These are phyloP conservation scores for Vanacampus margaritifer DNA, from an alignment of 2,113 vertebrate species.

Conservation along the genomic window DNA sequence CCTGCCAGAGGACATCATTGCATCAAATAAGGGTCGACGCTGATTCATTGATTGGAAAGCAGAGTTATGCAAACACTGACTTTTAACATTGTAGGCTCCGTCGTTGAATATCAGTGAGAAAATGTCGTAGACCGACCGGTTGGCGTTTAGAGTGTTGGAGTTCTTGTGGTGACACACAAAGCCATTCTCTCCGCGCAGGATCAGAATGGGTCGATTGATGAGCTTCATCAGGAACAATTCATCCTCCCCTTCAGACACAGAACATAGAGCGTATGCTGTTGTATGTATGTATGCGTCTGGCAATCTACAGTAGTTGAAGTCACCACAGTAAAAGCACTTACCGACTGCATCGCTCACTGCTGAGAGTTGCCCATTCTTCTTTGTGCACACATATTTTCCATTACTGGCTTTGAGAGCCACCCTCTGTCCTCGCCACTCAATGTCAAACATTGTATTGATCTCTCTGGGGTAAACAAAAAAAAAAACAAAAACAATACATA, in stretches of 20 bases:
- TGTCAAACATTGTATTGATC: conserved; percentile 88
- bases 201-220: conserved; percentile 92
- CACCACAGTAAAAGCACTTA: conserved; percentile 60
- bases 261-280: background rate
- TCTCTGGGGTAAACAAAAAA: conserved; percentile 64
- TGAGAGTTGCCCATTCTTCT: conserved; percentile 94
- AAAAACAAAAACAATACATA: background rate
- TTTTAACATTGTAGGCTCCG: conserved; percentile 90
- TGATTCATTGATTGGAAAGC: background rate
- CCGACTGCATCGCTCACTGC: conserved; percentile 85
- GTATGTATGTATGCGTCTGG: background rate
- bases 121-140: conserved; percentile 89
- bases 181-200: conserved; percentile 86
- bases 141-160: conserved; percentile 88
- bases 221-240: conserved; percentile 90
- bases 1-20: conserved; percentile 64
- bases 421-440: conserved; percentile 87
- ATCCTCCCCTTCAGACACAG: conserved; percentile 75
- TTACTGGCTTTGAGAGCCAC: conserved; percentile 90
- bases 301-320: background rate
- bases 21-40: background rate
- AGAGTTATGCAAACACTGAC: conserved; percentile 60
- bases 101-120: conserved; percentile 87
- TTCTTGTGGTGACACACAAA: conserved; percentile 90
- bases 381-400: conserved; percentile 91